Percentiles rank a stretch among this genome's conserved stretches.
phyloP scores from a whole-genome alignment of 2,797 vertebrate genomes.

The Sebastolobus alascanus region DNA sequence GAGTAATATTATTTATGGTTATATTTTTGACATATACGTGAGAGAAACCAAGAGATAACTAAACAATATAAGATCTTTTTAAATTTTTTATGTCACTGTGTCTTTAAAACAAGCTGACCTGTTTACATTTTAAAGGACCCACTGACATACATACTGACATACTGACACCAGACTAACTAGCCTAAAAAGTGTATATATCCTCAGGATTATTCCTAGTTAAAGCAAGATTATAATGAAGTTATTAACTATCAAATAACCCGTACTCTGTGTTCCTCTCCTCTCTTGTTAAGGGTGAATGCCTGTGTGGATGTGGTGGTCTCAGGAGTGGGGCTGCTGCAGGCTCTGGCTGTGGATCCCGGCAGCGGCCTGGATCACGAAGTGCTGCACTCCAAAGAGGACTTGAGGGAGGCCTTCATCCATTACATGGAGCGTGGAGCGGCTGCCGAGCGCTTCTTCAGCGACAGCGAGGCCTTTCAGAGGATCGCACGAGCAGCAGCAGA shows the following conservation, averaged over 20 bases:
- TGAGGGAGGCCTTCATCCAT: slow-evolving; percentile 91
- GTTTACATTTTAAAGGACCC: neutral
- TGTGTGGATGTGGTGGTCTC: slow-evolving; percentile 97
- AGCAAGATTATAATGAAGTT: neutral
- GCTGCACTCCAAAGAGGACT: slow-evolving; percentile 87
- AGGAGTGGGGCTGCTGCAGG: slow-evolving; percentile 92
- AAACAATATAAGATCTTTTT: neutral
- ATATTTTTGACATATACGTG: too few species aligned
- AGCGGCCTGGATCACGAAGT: slow-evolving; percentile 87
- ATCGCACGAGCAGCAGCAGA: slow-evolving; percentile 89
- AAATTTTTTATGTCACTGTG: neutral
- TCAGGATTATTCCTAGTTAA: neutral
- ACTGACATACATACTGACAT: neutral
- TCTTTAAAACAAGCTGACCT: neutral
- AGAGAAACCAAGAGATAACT: neutral
- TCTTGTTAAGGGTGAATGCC: slow-evolving; percentile 90
- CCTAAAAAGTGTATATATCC: neutral
- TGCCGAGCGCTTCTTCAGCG: slow-evolving; percentile 95
- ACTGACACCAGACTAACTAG: neutral
- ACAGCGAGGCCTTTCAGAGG: slow-evolving; percentile 86
- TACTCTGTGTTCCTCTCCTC: neutral
- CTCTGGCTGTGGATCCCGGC: slow-evolving; percentile 89
- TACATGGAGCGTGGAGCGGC: slow-evolving; percentile 94
- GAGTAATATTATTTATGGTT: too few species aligned
- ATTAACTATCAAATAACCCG: neutral